These are phyloP conservation scores for Megalurothrips usitatus DNA, from an alignment of 2,888 invertebrate species.

Conservation along the genomic window DNA sequence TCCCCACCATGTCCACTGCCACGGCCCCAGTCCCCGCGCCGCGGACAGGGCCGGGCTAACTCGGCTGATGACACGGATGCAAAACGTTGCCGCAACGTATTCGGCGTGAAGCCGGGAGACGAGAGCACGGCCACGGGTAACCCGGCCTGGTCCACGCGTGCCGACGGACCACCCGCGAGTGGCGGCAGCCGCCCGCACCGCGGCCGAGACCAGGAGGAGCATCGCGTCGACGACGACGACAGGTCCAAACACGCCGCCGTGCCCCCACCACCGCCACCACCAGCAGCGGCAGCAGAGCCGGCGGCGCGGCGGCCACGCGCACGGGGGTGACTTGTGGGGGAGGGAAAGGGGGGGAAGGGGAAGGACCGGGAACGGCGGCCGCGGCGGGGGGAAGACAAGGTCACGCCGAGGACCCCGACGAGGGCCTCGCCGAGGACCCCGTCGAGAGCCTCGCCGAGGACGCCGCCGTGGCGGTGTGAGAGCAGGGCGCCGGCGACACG, in stretches of 20 bases:
- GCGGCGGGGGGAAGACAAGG: neutral
- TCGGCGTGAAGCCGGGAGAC: too few relatives aligned
- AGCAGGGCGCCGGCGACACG: too few relatives aligned
- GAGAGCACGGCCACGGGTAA: neutral
- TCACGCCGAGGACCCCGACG: too few relatives aligned
- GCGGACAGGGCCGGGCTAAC: neutral
- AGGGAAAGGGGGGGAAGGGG: neutral
- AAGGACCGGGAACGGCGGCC: neutral
- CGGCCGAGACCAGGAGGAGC: too few relatives aligned
- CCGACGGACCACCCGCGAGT: neutral
- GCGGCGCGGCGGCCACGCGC: neutral
- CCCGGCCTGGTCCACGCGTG: neutral
- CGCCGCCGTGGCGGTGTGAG: too few relatives aligned
- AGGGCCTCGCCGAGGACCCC: too few relatives aligned
- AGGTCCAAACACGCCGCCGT: neutral
- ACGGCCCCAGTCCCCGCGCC: neutral
- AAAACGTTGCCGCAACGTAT: neutral
- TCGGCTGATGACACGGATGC: neutral
- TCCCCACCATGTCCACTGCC: neutral
- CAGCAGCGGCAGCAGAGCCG: too few relatives aligned
- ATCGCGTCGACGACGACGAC: too few relatives aligned
- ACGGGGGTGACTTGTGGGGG: neutral
- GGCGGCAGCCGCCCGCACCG: neutral
- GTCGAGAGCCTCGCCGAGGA: too few relatives aligned
- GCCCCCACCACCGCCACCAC: neutral